Percentiles rank a stretch among this genome's conserved stretches.
phyloP scores from a whole-genome alignment of 2,797 vertebrate species.

The Cossypha polioptera region DNA sequence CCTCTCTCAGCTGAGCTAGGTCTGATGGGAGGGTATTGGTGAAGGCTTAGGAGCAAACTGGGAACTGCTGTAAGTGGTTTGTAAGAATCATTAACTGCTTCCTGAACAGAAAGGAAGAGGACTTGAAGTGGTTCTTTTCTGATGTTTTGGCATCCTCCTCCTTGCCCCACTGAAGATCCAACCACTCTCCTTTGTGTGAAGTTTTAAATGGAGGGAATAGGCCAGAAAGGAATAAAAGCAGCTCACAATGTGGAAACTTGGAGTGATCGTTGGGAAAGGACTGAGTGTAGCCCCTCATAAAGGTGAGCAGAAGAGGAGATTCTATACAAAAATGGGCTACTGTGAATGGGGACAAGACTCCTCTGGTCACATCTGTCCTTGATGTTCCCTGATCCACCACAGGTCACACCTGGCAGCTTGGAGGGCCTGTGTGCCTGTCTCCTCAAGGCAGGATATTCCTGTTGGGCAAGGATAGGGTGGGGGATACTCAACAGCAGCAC shows the following conservation, averaged over 20 bases:
- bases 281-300: not conserved
- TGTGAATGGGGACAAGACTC: not conserved
- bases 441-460: not conserved
- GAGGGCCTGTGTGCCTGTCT: not conserved
- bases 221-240: not conserved
- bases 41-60: not conserved
- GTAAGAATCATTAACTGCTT: not conserved
- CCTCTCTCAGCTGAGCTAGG: not conserved
- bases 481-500: not conserved
- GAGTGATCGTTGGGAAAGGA: not conserved
- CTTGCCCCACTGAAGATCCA: not conserved
- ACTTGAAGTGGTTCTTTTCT: not conserved
- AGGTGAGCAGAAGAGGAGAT: not conserved
- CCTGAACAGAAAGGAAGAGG: not conserved
- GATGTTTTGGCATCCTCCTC: not conserved
- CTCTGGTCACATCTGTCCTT: not conserved
- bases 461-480: rapidly evolving
- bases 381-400: not conserved
- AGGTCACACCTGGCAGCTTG: not conserved
- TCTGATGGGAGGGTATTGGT: not conserved
- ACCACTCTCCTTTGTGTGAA: not conserved
- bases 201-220: not conserved
- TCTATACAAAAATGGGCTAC: not conserved
- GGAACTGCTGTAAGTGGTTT: not conserved
- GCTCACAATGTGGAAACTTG: not conserved